A percentile compares a stretch with the other conserved stretches of the same genome.
These are phyloP conservation scores for Paedocypris micromegethes DNA, from an alignment of 2,797 vertebrate genomes.

Conservation along the genomic window DNA sequence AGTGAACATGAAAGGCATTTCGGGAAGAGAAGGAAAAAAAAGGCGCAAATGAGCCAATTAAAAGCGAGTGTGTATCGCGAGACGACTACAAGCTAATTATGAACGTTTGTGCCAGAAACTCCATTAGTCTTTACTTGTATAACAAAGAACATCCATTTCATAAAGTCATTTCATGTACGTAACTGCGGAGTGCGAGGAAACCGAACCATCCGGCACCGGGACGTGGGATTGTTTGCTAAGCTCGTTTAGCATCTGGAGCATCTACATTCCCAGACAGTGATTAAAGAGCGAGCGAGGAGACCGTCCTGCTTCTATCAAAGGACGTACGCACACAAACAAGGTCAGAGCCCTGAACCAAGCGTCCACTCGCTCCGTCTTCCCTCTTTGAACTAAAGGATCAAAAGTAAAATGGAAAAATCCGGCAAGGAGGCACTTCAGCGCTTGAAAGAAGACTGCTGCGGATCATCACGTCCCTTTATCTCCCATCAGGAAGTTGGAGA, in stretches of 20 bases:
- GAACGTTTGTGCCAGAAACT: constrained; percentile 41
- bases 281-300: constrained; percentile 66
- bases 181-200: constrained; percentile 4
- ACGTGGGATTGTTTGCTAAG: constrained; percentile 14
- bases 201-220: constrained; percentile 4
- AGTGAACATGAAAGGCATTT: constrained; percentile 66
- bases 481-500: constrained; percentile 65
- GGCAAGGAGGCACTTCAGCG: constrained; percentile 65
- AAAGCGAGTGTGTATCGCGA: constrained; percentile 62
- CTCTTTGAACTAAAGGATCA: constrained; percentile 76
- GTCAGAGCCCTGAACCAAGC: constrained; percentile 64
- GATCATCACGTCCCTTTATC: constrained; percentile 56
- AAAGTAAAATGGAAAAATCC: constrained; percentile 72
- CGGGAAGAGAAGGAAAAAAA: too few species aligned
- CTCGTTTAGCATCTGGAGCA: constrained; percentile 35
- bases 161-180: constrained; percentile 9
- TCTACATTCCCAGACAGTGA: constrained; percentile 55
- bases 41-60: constrained; percentile 67
- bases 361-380: constrained; percentile 44
- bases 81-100: constrained; percentile 67
- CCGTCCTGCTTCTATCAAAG: constrained; percentile 70
- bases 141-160: constrained; percentile 19
- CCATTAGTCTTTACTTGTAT: constrained; percentile 37
- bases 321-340: constrained; percentile 68
- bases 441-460: constrained; percentile 69